These are phyloP conservation scores for Glossophaga mutica DNA, from an alignment of 2,797 vertebrate species.

Conservation along the genomic window DNA sequence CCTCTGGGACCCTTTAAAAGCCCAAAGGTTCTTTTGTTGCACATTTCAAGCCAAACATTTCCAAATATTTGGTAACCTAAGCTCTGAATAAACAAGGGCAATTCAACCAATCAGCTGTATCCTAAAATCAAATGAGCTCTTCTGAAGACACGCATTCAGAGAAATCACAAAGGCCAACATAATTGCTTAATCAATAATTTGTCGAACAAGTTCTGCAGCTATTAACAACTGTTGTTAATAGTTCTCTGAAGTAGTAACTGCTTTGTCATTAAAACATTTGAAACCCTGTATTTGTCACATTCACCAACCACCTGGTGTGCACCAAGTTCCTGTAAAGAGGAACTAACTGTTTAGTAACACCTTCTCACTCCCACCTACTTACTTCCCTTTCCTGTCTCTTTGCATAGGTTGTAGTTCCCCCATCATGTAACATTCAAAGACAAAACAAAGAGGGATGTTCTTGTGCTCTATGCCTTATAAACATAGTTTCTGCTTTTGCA, in stretches of 20 bases:
- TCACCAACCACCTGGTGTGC: background rate
- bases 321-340: background rate
- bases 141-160: background rate
- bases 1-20: background rate
- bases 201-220: background rate
- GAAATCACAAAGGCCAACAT: background rate
- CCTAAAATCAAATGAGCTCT: background rate
- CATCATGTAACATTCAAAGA: background rate
- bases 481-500: background rate
- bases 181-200: background rate
- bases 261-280: background rate
- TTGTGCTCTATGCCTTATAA: background rate
- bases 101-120: background rate
- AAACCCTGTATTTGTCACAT: background rate
- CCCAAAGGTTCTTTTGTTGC: background rate
- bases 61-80: constrained; percentile 5
- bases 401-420: background rate
- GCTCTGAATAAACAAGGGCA: background rate
- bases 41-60: background rate
- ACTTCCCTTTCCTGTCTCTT: background rate
- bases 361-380: background rate
- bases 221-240: background rate
- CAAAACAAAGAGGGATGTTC: background rate
- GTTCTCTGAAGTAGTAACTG: background rate
- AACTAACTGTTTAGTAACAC: background rate